A percentile compares a stretch with the other conserved stretches of the same genome.
These are phyloP conservation scores for Corynorhinus townsendii DNA, from an alignment of 2,113 vertebrate genomes.

Conservation along the genomic window DNA sequence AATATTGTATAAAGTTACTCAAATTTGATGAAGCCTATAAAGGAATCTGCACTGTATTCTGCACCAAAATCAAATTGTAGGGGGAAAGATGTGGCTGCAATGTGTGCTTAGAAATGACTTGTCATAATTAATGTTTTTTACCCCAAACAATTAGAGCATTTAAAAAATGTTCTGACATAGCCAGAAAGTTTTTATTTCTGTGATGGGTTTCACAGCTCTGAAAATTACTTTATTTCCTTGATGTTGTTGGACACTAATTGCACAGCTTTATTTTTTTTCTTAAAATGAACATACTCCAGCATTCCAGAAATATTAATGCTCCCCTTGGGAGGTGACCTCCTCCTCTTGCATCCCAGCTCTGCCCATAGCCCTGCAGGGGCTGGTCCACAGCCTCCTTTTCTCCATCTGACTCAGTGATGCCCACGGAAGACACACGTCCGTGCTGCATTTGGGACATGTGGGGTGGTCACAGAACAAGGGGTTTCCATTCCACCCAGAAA, in stretches of 20 bases:
- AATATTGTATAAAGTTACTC: constrained; percentile 66
- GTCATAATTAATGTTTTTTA: constrained; percentile 56
- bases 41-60: constrained; percentile 47
- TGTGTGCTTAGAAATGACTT: constrained; percentile 51
- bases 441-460: constrained; percentile 5
- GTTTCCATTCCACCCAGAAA: neutral
- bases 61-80: constrained; percentile 59
- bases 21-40: constrained; percentile 57
- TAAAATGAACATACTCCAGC: neutral
- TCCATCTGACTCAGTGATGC: neutral
- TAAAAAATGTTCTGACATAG: constrained; percentile 57
- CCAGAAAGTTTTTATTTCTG: constrained; percentile 68
- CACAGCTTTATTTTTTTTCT: neutral
- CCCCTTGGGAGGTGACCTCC: neutral
- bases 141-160: constrained; percentile 42
- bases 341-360: neutral
- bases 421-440: constrained; percentile 8
- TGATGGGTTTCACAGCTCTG: constrained; percentile 53
- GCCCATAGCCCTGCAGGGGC: neutral
- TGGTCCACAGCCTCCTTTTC: neutral
- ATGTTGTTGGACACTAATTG: constrained; percentile 66
- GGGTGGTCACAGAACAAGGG: neutral
- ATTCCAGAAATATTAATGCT: neutral
- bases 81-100: constrained; percentile 40
- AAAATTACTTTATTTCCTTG: constrained; percentile 67